phyloP scores from a whole-genome alignment of 2,888 invertebrate genomes.

The Myopa testacea region DNA sequence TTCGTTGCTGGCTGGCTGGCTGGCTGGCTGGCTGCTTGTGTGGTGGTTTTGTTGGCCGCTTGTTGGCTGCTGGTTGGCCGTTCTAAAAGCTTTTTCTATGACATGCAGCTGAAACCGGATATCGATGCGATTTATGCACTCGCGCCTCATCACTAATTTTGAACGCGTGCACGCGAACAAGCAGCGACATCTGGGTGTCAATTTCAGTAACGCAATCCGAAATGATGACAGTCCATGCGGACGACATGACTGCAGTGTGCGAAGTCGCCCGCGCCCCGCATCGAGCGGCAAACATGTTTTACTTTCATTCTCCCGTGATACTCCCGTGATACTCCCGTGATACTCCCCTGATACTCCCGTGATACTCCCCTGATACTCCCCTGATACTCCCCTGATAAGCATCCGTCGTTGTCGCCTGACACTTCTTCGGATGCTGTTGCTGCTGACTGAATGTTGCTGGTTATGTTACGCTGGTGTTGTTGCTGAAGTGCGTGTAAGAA shows the following conservation, averaged over 20 bases:
- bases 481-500: background rate
- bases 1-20: background rate
- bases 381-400: background rate
- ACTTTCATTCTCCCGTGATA: background rate
- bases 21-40: background rate
- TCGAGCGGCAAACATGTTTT: background rate
- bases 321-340: background rate
- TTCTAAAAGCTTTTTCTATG: background rate
- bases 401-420: background rate
- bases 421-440: background rate
- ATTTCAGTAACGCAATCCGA: constrained; percentile 27
- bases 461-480: background rate
- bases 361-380: background rate
- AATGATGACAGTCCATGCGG: constrained; percentile 27
- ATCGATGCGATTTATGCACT: constrained; percentile 4
- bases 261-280: background rate
- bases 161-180: constrained; percentile 20
- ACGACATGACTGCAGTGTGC: background rate
- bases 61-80: background rate
- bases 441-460: background rate
- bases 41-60: background rate
- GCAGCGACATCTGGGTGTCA: constrained; percentile 36
- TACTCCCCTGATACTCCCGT: background rate
- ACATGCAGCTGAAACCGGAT: background rate
- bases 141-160: constrained; percentile 25